Evolutionary conservation across 2,113 vertebrate species (phyloP), one percentile per base, ranked within the genome.

Genomic region (Coreoperca whiteheadi): DNA sequence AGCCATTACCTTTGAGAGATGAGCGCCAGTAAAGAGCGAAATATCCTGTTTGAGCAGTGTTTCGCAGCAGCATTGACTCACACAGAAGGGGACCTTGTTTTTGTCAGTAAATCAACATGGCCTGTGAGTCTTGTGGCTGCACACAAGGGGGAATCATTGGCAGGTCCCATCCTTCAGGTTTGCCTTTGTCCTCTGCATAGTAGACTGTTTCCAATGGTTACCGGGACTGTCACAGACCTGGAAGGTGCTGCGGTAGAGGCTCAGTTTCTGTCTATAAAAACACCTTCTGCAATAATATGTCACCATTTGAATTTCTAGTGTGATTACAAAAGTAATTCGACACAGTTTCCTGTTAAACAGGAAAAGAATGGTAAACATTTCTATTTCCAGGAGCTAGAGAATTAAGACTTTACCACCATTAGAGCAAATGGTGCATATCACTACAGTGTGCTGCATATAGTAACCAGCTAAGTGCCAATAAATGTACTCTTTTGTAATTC

Each of bases 1-100:
- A 93, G 76, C 91, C 88, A 94, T 95, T 95, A 94, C 91, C 90
- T 92, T 80, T 94, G 92, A 94, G 83, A 91, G 93, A 95, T 93
- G 90, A 88, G 85, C 84, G 48, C 80, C 79, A 77, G 89, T 90
- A 85, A 87, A 87, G 85, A 82, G 88, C 54, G 67, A 89, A 93
- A 90, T 85, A 88, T 91, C 88, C 86, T 82, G 81, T 91, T 93
- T 90, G 91, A 87, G 87, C 67, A 75, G 82, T 74, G 75, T 83
- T 89, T 77, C 72, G 71, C 82, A 61, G 81, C 67, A 67, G 74
- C 85, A 84, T 86, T 79, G 87, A 87, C 93, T 90, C 74, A 74
- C 84, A 67, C 80, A 60, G 85, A 88, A 88, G 84, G 89, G 78
- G 88, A 87, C 86, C 85, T 86, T 91, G 91, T 87, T 89, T 90